These are phyloP conservation scores for Gavialis gangeticus DNA, from an alignment of 2,113 vertebrate species.

Conservation along the genomic window DNA sequence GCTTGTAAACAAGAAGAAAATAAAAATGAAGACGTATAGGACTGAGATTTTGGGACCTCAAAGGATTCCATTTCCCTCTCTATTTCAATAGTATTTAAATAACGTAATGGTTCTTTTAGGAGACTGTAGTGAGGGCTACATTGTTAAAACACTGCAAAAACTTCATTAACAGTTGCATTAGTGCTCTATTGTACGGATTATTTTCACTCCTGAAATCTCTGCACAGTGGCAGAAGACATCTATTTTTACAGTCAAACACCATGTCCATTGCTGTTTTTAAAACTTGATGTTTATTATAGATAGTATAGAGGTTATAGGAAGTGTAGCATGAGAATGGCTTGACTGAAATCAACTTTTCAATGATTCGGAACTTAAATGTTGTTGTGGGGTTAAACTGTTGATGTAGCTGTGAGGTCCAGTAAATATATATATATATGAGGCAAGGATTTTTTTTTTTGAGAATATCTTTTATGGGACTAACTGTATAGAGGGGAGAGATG, in stretches of 20 bases:
- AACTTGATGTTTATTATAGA: background rate
- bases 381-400: no score
- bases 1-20: background rate
- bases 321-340: background rate
- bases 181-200: background rate
- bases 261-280: background rate
- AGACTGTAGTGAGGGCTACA: background rate
- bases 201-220: background rate
- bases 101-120: background rate
- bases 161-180: background rate
- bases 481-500: no score
- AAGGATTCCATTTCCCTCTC: background rate
- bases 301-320: background rate
- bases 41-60: background rate
- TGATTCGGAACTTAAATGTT: no score
- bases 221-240: background rate
- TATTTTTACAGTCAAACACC: background rate
- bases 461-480: no score
- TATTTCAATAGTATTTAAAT: background rate
- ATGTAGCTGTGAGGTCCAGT: no score
- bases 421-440: no score
- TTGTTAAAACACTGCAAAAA: background rate
- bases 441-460: no score
- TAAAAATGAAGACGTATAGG: background rate
- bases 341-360: no score